A percentile compares a stretch with the other conserved stretches of the same genome.
These are phyloP conservation scores for Sanderia malayensis DNA, from an alignment of 30 jellyfish, hydroid and myxozoan genomes.

Conservation along the genomic window DNA sequence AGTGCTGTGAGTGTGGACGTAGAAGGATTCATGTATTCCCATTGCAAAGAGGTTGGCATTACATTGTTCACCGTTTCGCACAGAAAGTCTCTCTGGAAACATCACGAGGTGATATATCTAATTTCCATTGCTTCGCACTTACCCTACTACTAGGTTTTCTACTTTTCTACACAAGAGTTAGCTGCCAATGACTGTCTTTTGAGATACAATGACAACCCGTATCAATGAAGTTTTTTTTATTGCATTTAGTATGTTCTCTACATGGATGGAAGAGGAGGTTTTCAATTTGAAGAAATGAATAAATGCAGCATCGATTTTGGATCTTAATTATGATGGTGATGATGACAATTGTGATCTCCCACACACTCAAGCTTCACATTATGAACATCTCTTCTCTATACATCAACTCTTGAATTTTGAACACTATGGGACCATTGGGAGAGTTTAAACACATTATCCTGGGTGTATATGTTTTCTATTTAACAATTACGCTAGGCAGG, in stretches of 20 bases:
- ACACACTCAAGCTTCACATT: too few relatives aligned
- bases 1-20: conserved; percentile 99
- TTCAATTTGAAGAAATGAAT: conserved; percentile 76
- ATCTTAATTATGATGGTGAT: conserved; percentile 66
- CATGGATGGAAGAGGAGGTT: conserved; percentile 97
- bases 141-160: too few relatives aligned
- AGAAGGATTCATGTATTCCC: conserved; percentile 95
- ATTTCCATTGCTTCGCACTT: background rate
- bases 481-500: too few relatives aligned
- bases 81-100: conserved; percentile 93
- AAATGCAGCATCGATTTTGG: conserved; percentile 86
- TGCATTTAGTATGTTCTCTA: conserved; percentile 75
- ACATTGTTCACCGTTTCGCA: conserved; percentile 95
- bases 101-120: conserved; percentile 76
- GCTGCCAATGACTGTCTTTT: too few relatives aligned
- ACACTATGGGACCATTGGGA: too few relatives aligned
- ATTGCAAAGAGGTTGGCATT: conserved; percentile 95
- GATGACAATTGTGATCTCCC: too few relatives aligned
- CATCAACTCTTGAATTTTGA: too few relatives aligned
- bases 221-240: background rate
- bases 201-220: too few relatives aligned
- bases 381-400: too few relatives aligned
- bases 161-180: too few relatives aligned
- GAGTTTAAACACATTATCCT: too few relatives aligned
- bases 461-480: too few relatives aligned